Conservation (phyloP, 2,888 invertebrate species). For the Tortrix viridana region DNA sequence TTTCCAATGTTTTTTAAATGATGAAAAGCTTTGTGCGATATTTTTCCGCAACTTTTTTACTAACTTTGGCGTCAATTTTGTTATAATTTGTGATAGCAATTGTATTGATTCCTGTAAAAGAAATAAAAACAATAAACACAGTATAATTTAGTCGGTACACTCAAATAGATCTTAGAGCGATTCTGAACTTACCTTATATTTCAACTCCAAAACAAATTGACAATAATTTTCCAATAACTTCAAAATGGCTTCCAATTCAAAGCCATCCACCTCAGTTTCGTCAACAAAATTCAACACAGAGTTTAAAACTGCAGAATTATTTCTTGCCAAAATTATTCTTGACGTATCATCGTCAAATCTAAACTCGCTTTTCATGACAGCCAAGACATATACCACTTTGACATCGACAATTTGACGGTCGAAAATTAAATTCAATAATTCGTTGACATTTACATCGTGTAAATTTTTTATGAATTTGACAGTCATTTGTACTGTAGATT, state of each 20-base stretch:
- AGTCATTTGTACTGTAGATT: constrained; percentile 38
- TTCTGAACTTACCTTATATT: constrained; percentile 50
- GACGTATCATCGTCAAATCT: constrained; percentile 40
- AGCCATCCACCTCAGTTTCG: constrained; percentile 20
- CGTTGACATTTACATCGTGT: constrained; percentile 20
- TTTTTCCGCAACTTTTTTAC: constrained; percentile 42
- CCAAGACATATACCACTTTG: constrained; percentile 42
- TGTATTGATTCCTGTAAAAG: constrained; percentile 53
- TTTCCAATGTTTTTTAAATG: constrained; percentile 41
- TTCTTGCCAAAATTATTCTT: constrained; percentile 39
- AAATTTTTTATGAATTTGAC: constrained; percentile 44
- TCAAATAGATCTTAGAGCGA: no score
- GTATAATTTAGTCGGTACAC: no score
- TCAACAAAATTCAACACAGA: constrained; percentile 32
- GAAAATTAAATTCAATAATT: constrained; percentile 31
- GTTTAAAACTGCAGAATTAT: constrained; percentile 40
- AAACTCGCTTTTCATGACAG: constrained; percentile 37
- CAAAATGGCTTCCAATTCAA: constrained; percentile 46
- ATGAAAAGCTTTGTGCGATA: constrained; percentile 42
- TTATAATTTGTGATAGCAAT: constrained; percentile 46
- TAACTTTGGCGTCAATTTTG: constrained; percentile 42
- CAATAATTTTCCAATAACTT: constrained; percentile 52
- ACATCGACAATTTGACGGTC: constrained; percentile 31
- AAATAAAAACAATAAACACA: no score
- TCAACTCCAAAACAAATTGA: constrained; percentile 46